Evolutionary conservation across 2,888 invertebrate genomes (phyloP).

Genomic region (Aelia acuminata): DNA sequence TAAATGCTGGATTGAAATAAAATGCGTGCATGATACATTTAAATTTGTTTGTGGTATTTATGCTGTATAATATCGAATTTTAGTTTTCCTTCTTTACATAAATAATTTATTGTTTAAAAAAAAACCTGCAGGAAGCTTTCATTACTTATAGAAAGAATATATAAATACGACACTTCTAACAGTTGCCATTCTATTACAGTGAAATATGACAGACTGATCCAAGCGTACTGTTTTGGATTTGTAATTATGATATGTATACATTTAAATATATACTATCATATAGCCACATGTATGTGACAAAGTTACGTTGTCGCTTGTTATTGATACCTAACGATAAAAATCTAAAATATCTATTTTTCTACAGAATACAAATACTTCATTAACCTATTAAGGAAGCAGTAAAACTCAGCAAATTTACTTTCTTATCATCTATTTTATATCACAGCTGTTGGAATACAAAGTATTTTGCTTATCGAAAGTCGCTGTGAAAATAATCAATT

Average conservation of each 20-base stretch:
- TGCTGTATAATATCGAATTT: background rate
- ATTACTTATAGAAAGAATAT: background rate
- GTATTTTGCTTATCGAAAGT: slow-evolving; percentile 11
- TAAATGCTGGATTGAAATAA: background rate
- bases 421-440: slow-evolving; percentile 4
- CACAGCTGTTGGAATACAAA: slow-evolving; percentile 22
- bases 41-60: background rate
- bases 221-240: background rate
- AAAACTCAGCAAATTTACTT: background rate
- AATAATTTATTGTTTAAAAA: background rate
- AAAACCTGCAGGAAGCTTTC: background rate
- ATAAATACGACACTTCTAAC: background rate
- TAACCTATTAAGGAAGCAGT: too few relatives aligned
- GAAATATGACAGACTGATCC: slow-evolving; percentile 13
- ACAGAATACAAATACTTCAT: too few relatives aligned
- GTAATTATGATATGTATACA: background rate
- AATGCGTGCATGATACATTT: background rate
- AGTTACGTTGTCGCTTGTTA: background rate
- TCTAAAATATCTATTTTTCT: too few relatives aligned
- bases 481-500: background rate
- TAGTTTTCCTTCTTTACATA: background rate
- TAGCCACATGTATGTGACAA: background rate
- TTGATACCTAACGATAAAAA: background rate
- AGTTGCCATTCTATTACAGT: background rate
- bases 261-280: background rate